Evolutionary conservation across 2,888 invertebrate species (phyloP).

Genomic region (Bruchidius siliquastri): DNA sequence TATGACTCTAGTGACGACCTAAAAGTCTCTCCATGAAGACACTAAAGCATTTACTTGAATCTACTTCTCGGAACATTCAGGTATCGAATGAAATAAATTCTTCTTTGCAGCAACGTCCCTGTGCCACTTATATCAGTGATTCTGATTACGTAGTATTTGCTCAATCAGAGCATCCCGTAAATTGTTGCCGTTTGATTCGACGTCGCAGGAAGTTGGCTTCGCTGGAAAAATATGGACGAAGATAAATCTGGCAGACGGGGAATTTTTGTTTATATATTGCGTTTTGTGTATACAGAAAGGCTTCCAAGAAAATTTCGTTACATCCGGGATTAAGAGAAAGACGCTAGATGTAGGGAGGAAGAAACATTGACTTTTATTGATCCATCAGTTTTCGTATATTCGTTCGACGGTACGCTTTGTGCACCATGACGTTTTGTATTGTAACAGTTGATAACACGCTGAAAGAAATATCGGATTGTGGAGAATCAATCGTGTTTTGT

Average conservation of each 20-base stretch:
- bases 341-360: neutral
- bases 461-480: no score
- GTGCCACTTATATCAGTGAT: neutral
- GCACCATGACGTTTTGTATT: no score
- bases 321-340: neutral
- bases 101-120: neutral
- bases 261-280: neutral
- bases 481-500: no score
- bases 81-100: neutral
- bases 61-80: neutral
- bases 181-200: neutral
- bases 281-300: neutral
- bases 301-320: neutral
- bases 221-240: neutral
- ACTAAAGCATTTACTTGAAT: no score
- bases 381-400: no score
- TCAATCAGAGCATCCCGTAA: neutral
- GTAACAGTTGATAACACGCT: no score
- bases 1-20: no score
- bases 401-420: no score
- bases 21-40: no score
- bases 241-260: neutral
- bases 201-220: neutral
- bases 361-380: no score
- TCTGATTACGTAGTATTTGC: neutral